These are phyloP conservation scores for Hylia prasina DNA, from an alignment of 2,113 vertebrate genomes.

Conservation along the genomic window DNA sequence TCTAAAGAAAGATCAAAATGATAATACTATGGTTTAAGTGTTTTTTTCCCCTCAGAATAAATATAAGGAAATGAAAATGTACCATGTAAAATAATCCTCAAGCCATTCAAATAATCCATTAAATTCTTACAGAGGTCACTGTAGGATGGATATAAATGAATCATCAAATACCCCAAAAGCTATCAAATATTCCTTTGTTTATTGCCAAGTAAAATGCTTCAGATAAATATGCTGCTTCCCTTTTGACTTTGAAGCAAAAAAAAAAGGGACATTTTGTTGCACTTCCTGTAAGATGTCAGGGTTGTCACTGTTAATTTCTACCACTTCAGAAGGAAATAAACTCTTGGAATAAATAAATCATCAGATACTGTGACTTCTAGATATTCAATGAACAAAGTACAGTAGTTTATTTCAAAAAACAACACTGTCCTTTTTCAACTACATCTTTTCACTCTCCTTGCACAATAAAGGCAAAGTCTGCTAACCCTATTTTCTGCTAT, in stretches of 20 bases:
- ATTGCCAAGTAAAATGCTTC: background rate
- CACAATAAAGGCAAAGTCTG: slow-evolving; percentile 1
- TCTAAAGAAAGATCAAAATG: background rate
- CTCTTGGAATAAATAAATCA: background rate
- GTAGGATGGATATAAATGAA: background rate
- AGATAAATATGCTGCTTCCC: background rate
- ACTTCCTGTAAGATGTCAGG: background rate
- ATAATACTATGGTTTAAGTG: background rate
- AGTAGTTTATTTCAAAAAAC: background rate
- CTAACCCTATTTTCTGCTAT: background rate
- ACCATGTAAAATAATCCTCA: background rate
- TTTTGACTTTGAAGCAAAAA: background rate
- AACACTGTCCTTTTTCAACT: slow-evolving; percentile 24
- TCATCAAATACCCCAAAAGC: background rate
- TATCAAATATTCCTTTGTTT: background rate
- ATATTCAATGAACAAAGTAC: background rate
- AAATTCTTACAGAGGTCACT: background rate
- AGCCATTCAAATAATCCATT: background rate
- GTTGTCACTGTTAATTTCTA: background rate
- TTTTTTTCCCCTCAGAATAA: rapidly evolving
- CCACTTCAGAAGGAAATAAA: background rate
- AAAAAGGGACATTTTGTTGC: background rate
- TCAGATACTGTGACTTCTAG: background rate
- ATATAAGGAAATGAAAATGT: background rate
- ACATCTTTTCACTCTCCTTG: slow-evolving; percentile 43